Evolutionary conservation across 2,888 invertebrate species (phyloP).

Genomic region (Dyspetes luteomarginatus): DNA sequence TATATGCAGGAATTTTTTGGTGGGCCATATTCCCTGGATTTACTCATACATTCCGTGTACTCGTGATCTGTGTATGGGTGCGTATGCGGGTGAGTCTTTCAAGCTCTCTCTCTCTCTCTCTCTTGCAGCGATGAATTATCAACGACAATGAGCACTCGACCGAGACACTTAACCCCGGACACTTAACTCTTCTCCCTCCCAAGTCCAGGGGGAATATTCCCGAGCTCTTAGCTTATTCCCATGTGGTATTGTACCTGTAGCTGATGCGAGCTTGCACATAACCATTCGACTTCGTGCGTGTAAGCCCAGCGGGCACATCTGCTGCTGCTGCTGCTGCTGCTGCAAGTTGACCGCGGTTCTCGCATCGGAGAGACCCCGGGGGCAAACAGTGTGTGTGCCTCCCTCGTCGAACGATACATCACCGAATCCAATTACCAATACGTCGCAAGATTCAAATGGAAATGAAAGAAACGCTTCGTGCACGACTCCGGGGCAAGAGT

Average conservation of each 20-base stretch:
- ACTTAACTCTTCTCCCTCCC: constrained; percentile 59
- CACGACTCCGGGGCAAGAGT: constrained; percentile 36
- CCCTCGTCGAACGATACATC: constrained; percentile 64
- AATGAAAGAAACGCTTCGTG: constrained; percentile 51
- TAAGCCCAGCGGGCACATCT: constrained; percentile 51
- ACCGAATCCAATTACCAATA: constrained; percentile 67
- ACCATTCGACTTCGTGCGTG: constrained; percentile 11
- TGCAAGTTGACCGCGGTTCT: constrained; percentile 41
- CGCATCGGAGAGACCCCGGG: constrained; percentile 42
- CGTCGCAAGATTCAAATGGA: constrained; percentile 58
- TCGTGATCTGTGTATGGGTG: neutral
- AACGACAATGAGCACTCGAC: constrained; percentile 65
- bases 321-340: constrained; percentile 31
- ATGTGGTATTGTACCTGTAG: constrained; percentile 30
- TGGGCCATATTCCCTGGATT: too few species aligned
- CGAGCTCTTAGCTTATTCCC: constrained; percentile 12
- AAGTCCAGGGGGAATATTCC: too few species aligned
- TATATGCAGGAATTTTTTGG: too few species aligned
- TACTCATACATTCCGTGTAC: too few species aligned
- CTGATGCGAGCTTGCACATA: constrained; percentile 15
- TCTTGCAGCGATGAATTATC: constrained; percentile 62
- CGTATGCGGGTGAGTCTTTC: constrained; percentile 54
- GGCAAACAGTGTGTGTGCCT: constrained; percentile 25
- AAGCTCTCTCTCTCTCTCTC: constrained; percentile 13
- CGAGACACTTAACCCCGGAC: constrained; percentile 65